phyloP scores from a whole-genome alignment of 2,888 invertebrate genomes.

The Eumacrocentrus americanus region DNA sequence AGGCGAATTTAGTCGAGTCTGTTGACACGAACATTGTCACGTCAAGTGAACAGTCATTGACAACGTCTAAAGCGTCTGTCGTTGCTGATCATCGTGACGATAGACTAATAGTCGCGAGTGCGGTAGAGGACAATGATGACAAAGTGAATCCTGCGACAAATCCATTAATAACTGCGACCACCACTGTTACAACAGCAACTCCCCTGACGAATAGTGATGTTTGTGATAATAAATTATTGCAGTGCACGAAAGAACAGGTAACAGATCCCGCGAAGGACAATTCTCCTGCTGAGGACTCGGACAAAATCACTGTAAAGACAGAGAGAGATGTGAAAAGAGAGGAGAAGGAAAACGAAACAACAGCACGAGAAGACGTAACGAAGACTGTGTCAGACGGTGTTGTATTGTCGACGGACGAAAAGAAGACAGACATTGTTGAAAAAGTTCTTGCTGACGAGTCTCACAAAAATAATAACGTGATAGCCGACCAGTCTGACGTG shows the following conservation, averaged over 20 bases:
- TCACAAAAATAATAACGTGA: constrained; percentile 8
- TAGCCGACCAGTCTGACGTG: constrained; percentile 17
- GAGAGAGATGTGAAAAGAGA: constrained; percentile 4
- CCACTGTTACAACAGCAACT: constrained; percentile 38
- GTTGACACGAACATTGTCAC: constrained; percentile 34
- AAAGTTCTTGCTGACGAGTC: not conserved
- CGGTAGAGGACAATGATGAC: constrained; percentile 31
- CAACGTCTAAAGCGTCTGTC: not conserved
- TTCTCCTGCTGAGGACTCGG: constrained; percentile 38
- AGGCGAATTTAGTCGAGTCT: constrained; percentile 40
- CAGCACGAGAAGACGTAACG: not conserved
- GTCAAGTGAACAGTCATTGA: constrained; percentile 33
- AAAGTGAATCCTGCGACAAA: constrained; percentile 34
- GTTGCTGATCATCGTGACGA: constrained; percentile 7
- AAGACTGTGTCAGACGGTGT: not conserved
- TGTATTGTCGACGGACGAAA: not conserved
- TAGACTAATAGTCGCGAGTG: constrained; percentile 58
- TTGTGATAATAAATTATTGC: constrained; percentile 48
- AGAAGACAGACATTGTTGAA: not conserved
- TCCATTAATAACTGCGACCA: constrained; percentile 38
- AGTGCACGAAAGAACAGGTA: constrained; percentile 46
- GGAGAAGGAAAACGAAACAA: no score
- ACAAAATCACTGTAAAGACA: not conserved
- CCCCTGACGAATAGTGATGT: constrained; percentile 36
- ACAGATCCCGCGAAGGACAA: constrained; percentile 41